A percentile compares a stretch with the other conserved stretches of the same genome.
These are phyloP conservation scores for Jaculus jaculus DNA, from an alignment of 2,113 vertebrate species.

Conservation along the genomic window DNA sequence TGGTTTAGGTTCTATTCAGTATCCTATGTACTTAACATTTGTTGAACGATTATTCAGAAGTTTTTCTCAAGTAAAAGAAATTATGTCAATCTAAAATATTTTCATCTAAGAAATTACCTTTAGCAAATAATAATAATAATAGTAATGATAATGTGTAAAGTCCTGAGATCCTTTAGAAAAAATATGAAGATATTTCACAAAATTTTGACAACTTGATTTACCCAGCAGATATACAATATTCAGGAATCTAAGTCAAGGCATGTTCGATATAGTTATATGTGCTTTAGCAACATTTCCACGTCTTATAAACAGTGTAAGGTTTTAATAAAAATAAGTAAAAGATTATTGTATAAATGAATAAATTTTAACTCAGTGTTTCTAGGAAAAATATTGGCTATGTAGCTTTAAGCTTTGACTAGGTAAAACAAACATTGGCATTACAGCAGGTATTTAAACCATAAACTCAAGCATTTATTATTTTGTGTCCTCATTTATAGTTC, in stretches of 20 bases:
- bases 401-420: neutral
- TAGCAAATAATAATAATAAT: neutral
- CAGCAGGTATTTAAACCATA: neutral
- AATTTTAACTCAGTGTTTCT: neutral
- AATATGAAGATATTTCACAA: neutral
- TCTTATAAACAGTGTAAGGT: accelerated
- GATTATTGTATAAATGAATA: neutral
- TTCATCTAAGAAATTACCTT: neutral
- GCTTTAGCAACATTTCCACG: neutral
- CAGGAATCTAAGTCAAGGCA: neutral
- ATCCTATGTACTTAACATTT: neutral
- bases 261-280: neutral
- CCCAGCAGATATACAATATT: neutral
- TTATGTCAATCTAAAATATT: neutral
- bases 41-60: neutral
- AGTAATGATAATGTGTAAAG: neutral
- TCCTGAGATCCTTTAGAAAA: neutral
- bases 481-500: constrained; percentile 40
- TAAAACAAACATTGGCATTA: neutral
- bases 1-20: neutral
- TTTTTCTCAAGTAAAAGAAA: neutral
- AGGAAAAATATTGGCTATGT: neutral
- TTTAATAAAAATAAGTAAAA: neutral
- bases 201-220: neutral
- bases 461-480: neutral